Evolutionary conservation across 2,113 vertebrate genomes (phyloP), one percentile per base, ranked within the genome.

Genomic region (Eudyptes chrysolophus): DNA sequence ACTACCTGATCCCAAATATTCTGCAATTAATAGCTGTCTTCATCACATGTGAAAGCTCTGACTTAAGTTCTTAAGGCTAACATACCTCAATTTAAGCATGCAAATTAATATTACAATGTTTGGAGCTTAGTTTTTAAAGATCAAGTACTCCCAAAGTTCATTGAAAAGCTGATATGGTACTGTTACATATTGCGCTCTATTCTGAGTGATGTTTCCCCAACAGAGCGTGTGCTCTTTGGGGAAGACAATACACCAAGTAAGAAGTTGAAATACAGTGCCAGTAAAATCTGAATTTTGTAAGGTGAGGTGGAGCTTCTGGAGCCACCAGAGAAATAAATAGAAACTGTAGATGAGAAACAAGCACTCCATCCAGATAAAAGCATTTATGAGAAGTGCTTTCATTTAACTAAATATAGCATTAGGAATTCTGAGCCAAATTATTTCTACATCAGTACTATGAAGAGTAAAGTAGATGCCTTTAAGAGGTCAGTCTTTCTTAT

Each of bases 251-350:
- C 2, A 84, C 10, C 24, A 80, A 60, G 15, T 57, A 25, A 92
- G 57, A 88, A 61, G 65, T 1, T 83, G n/a, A 92, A 92, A 84
- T 38, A 58, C 26, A 64, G 4, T 70, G 42, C 61, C 55, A 86
- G 26, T 74, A 66, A 95, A 90, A 84, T 54, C 54, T 83, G 60
- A 65, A 12, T 26, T 76, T 95, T 96, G 87, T 60, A 87, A 54
- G 19, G 7, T 27, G 1, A 5, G 11, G 8, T 61, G 21, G 26
- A 52, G 52, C 2, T 93, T 87, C 48, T 82, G 40, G 6, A 76
- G 0, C 4, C 19, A 20, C 7, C 34, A 54, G 13, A 77, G 62
- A 70, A 81, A 38, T 25, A 83, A 86, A 55, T 70, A 48, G 64
- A 71, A 83, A 85, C 49, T 85, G 11, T 24, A 83, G 18, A 65